Conservation (phyloP, 2,888 invertebrate genomes). For the Pristionchus exspectatus region DNA sequence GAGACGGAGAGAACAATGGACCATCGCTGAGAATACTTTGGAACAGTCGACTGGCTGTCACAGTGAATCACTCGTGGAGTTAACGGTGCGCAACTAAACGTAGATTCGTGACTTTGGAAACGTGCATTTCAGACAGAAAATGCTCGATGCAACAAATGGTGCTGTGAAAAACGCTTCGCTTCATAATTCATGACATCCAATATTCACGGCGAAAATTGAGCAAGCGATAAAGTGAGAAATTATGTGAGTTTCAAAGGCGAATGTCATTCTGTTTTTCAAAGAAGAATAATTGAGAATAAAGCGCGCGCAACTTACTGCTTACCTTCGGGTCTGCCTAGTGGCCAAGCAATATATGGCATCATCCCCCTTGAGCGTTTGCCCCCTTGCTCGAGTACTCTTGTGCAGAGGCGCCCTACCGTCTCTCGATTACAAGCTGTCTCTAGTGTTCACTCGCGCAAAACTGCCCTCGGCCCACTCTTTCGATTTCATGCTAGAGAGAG, state of each 20-base stretch:
- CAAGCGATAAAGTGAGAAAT: too few species aligned
- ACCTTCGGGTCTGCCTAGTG: neutral
- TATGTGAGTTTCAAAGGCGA: too few species aligned
- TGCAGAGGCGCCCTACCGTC: neutral
- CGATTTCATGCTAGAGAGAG: neutral
- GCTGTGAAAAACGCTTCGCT: too few species aligned
- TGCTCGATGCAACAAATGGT: too few species aligned
- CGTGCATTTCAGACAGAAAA: too few species aligned
- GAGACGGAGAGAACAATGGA: too few species aligned
- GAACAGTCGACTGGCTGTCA: neutral
- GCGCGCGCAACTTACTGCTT: neutral
- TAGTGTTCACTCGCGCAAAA: neutral
- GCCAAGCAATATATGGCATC: neutral
- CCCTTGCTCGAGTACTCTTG: constrained; percentile 7
- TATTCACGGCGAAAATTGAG: too few species aligned
- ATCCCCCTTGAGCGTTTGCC: neutral
- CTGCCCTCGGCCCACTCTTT: constrained; percentile 21
- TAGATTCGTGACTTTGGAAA: too few species aligned
- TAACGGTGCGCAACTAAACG: too few species aligned
- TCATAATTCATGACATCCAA: too few species aligned
- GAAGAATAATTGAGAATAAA: neutral
- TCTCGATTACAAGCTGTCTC: neutral
- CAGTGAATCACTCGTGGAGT: neutral
- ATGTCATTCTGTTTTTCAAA: neutral
- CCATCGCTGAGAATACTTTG: neutral